Conservation (phyloP, 2,113 vertebrate species). For the Eubucco bourcierii region DNA sequence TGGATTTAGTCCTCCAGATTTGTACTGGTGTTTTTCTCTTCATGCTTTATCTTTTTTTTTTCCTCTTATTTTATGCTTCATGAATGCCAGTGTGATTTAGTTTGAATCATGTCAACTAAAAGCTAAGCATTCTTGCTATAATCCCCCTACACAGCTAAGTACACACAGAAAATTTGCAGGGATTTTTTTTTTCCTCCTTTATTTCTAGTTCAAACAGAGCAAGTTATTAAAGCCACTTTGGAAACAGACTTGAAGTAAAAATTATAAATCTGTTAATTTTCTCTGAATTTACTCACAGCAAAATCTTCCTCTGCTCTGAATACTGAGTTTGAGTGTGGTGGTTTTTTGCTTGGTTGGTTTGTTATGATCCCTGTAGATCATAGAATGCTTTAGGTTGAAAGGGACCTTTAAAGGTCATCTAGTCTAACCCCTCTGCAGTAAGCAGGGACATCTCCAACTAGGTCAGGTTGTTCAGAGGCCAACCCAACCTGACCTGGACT, state of each 20-base stretch:
- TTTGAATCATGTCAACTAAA: not conserved
- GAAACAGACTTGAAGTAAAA: not conserved
- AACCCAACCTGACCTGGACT: not conserved
- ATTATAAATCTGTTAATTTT: not conserved
- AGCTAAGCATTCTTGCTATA: not conserved
- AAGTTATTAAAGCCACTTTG: not conserved
- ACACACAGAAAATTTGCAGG: not conserved
- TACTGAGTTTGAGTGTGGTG: not conserved
- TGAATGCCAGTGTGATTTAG: not conserved
- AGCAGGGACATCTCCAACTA: not conserved
- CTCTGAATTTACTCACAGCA: not conserved
- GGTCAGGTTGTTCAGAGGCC: not conserved
- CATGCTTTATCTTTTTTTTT: not conserved
- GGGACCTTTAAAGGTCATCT: not conserved
- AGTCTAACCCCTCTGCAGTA: not conserved
- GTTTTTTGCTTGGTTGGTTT: not conserved
- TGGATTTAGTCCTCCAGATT: not conserved
- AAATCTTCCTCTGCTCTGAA: not conserved
- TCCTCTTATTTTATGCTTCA: not conserved
- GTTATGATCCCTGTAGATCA: not conserved
- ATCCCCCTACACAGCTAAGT: not conserved
- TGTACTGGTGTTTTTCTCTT: not conserved
- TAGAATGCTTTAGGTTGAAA: not conserved
- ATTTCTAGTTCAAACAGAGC: not conserved
- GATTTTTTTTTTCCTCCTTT: not conserved